Conservation (phyloP, 2,797 vertebrate species). For the Myiotriccus ornatus region DNA sequence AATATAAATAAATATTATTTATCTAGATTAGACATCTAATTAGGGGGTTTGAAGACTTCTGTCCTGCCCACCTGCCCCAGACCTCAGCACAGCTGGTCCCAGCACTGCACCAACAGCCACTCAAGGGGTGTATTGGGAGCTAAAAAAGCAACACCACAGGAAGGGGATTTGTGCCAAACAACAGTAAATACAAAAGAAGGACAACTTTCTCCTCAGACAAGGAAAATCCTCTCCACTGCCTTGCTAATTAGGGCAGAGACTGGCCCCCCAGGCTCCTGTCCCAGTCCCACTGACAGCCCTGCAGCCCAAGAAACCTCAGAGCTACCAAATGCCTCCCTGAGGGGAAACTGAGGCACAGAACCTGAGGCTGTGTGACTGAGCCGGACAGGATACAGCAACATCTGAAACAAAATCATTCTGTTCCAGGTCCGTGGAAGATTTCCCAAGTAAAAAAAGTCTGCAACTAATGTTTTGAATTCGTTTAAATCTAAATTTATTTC, state of each 20-base stretch:
- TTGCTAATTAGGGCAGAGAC: background rate
- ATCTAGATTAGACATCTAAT: background rate
- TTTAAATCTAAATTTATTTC: background rate
- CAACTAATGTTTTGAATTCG: background rate
- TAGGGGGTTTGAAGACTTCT: background rate
- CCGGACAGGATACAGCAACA: background rate
- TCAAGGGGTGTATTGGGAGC: background rate
- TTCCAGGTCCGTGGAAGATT: background rate
- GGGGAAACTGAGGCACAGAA: background rate
- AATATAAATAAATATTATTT: background rate
- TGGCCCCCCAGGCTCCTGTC: background rate
- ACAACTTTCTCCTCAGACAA: background rate
- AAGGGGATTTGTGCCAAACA: background rate
- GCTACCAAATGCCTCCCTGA: background rate
- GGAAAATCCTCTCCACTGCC: background rate
- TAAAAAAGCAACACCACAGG: background rate
- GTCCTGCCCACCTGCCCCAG: background rate
- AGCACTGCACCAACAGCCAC: background rate
- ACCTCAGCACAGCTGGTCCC: background rate
- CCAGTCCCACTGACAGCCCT: background rate
- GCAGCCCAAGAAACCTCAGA: background rate
- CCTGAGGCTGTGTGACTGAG: background rate
- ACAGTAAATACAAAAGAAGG: background rate
- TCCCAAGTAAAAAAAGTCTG: too few species aligned
- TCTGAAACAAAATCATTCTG: background rate